Base-by-base conservation (phyloP, 1,140 invertebrate genomes). In the Planococcus citri region DNA sequence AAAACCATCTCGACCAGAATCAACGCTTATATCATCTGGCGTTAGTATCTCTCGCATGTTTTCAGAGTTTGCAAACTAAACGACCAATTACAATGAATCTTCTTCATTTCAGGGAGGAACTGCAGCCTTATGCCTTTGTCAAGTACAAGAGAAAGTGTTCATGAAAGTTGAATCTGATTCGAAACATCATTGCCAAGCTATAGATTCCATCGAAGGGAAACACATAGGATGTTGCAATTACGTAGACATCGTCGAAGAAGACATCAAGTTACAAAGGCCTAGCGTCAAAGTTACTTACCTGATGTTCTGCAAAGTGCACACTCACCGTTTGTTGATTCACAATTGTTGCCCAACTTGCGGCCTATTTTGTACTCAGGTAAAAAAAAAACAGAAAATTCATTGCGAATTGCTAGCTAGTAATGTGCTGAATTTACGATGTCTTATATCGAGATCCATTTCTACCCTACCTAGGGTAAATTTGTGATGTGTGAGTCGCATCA, bases 271-370 rank as follows among this genome's bases (percentile, higher is more conserved):
- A 77, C 78, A 88, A 20, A 81, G 93, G 37, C 86, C 92, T 1
- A 90, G 90, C 60, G 84, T 85, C 0, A 83, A 88, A 67, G 86
- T 93, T 68, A 91, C 92, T 29, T 95, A 89, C 78, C 85, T 89
- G 75, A 85, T 92, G n/a, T 79, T 92, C 1, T 96, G 94, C 78
- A 83, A 87, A 51, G 83, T 87, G 75, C 94, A 96, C 78, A 82
- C 86, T 72, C 84, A 87, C 74, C 83, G 92, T 70, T 77, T 97
- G 27, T 77, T 84, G 8, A 77, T 85, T 27, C 94, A 97, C 77
- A 91, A 94, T 76, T 94, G 91, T 77, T 97, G 94, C 77, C 88
- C 92, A 0, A 86, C 87, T 0, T 97, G 94, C 79, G 94, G 93
- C 6, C 80, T 92, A 20, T 97, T 94, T 78, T 96, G 93, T 76